Base-by-base conservation (phyloP, 2,888 invertebrate species). In the Congeria kusceri region DNA sequence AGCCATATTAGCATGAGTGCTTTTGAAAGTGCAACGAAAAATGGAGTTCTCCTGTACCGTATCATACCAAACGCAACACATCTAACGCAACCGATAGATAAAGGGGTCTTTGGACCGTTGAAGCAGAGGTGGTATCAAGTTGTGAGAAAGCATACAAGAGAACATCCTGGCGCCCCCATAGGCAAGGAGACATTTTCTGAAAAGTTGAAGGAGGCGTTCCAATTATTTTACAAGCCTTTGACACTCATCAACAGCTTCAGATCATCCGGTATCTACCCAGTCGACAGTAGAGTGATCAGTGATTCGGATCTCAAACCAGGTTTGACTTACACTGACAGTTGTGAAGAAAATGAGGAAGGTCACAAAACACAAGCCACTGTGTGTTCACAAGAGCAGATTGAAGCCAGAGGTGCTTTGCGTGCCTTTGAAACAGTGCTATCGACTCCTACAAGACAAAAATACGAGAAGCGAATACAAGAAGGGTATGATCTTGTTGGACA, bases 71-170 rank as follows among this genome's bases (percentile, higher is more conserved):
- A 85, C 76, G 81, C 80, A 0, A 84, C 80, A 7, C 84, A 84
- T 56, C 32, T 85, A 3, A 84, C 82, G 82, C 86, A 86, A 46
- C 82, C 82, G 1, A 18, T 86, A 7, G 86, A 86, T 46, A 82
- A 78, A 32, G 80, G 78, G 9, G 84, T 84, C 18, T 86, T 83
- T 66, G 82, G 80, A 11, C 84, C 84, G 15, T 49, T 82, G 23
- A 80, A 77, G 20, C 28, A 64, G n/a, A 44, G n/a, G 28, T 85
- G 85, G 85, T 27, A 80, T 29, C 67, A 75, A 28, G 68, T 77
- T 18, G 56, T 58, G 1, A 74, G 78, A 20, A 47, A 39, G 1
- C 76, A 76, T 59, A 44, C 65, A 9, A n/a, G n/a, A n/a, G n/a
- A n/a, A n/a, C n/a, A n/a, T n/a, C n/a, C n/a, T n/a, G n/a, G n/a